Percentiles rank a stretch among this genome's conserved stretches.
Conservation (phyloP, 53 echinoderm and acorn worm species). For the Actinopyga echinites region DNA sequence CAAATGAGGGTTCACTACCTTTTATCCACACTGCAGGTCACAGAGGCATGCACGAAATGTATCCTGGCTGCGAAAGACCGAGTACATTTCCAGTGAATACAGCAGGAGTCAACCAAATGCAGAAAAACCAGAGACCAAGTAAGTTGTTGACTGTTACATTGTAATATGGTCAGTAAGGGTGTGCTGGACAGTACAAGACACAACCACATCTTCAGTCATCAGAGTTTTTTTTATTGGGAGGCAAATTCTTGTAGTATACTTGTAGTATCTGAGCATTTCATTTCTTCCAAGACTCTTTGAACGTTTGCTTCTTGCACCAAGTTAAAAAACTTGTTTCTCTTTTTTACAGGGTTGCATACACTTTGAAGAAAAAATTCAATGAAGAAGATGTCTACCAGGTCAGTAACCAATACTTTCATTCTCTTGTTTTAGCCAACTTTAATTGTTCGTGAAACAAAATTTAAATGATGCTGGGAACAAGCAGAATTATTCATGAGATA, state of each 20-base stretch:
- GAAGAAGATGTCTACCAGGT: slow-evolving; percentile 98
- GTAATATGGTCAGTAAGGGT: no score
- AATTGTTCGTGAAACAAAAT: no score
- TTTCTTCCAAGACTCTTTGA: no score
- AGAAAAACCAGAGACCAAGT: slow-evolving; percentile 97
- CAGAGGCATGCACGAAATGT: slow-evolving; percentile 85
- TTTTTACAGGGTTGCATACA: slow-evolving; percentile 77
- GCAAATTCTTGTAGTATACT: no score
- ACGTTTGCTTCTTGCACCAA: no score
- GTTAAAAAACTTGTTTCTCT: neutral
- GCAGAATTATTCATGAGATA: no score
- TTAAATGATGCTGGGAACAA: no score
- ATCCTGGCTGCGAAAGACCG: slow-evolving; percentile 96
- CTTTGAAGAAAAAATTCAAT: slow-evolving; percentile 95
- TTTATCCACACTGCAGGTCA: slow-evolving; percentile 63
- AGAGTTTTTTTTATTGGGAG: no score
- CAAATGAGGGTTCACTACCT: neutral
- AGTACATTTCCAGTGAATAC: slow-evolving; percentile 99
- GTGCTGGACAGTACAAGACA: no score
- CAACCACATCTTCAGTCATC: no score
- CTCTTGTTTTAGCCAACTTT: no score
- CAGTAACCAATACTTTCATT: neutral
- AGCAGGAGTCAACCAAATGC: slow-evolving; percentile 84
- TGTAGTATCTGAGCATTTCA: no score
- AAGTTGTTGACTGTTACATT: slow-evolving; percentile 12